Conservation (phyloP, 1,140 invertebrate genomes). For the Parapsyche elsis region DNA sequence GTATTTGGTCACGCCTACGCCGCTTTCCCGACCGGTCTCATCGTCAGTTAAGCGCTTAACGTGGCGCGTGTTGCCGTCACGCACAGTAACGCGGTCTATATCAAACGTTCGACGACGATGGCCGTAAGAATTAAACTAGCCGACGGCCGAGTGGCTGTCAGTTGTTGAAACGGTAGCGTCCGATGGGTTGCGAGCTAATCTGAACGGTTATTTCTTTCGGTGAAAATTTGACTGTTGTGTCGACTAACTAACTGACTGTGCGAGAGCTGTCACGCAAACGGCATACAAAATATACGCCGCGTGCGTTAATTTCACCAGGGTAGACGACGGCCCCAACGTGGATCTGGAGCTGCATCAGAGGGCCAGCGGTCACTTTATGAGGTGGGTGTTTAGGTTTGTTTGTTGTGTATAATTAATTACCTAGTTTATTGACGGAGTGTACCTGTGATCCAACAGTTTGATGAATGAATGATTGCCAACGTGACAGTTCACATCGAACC, state of each 20-base stretch:
- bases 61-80: background rate
- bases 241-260: background rate
- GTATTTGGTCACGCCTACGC: background rate
- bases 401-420: no score
- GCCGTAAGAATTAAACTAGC: no score
- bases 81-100: background rate
- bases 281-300: conserved; percentile 8
- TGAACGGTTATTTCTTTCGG: no score
- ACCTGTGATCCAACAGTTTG: no score
- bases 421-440: no score
- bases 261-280: background rate
- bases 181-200: no score
- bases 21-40: background rate
- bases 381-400: conserved; percentile 27
- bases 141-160: no score
- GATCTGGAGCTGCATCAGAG: conserved; percentile 55
- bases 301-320: conserved; percentile 19
- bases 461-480: no score
- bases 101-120: background rate
- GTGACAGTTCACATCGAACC: no score
- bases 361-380: conserved; percentile 56
- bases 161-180: no score
- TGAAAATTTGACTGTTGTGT: no score
- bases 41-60: background rate
- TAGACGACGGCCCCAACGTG: conserved; percentile 43